Evolutionary conservation across 37 sponge, comb jelly and placozoan species (phyloP), one percentile per base, ranked within the genome.

Genomic region (Aphrocallistes beatrix): DNA sequence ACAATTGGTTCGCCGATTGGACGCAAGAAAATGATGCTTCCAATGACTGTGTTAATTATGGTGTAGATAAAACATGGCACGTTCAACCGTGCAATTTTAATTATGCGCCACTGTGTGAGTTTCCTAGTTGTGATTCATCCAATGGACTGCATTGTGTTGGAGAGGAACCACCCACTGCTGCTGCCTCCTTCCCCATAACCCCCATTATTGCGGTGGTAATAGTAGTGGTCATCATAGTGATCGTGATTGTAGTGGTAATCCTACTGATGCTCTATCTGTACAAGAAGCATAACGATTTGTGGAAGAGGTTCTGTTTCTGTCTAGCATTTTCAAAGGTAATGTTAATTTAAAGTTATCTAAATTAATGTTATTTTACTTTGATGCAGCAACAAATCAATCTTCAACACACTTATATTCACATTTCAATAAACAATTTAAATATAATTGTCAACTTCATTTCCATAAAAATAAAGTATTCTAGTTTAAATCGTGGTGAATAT

Each of bases 221-320:
- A 3, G n/a, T 60, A 60, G 1, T 60, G 75, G 75, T 60, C 10
- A 13, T 60, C 8, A 60, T 60, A 32, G 21, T 60, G 21, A 6
- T 60, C 8, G n/a, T 60, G 8, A 30, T 60, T 60, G 8, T 60
- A 60, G 3, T 13, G 10, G 75, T 60, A 60, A 60, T 60, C n/a
- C n/a, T 60, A 3, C 3, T 60, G 3, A 25, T 60, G 21, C n/a
- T 60, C 75, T 60, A 60, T 60, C 21, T 60, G 32, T 60, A 60
- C 75, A 60, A 60, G 75, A 60, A 60, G n/a, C 75, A 60, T 3
- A 60, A 60, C 34, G 75, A 60, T 60, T 19, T 60, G 34, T 60
- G 75, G 75, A 60, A 60, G 75, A 60, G 75, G n/a, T 3, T 60
- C 28, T 60, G 75, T 60, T 60, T 30, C 34, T 60, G 75, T 13